A percentile compares a stretch with the other conserved stretches of the same genome.
Evolutionary conservation across 2,113 vertebrate genomes (phyloP).

Genomic region (Scomber scombrus): DNA sequence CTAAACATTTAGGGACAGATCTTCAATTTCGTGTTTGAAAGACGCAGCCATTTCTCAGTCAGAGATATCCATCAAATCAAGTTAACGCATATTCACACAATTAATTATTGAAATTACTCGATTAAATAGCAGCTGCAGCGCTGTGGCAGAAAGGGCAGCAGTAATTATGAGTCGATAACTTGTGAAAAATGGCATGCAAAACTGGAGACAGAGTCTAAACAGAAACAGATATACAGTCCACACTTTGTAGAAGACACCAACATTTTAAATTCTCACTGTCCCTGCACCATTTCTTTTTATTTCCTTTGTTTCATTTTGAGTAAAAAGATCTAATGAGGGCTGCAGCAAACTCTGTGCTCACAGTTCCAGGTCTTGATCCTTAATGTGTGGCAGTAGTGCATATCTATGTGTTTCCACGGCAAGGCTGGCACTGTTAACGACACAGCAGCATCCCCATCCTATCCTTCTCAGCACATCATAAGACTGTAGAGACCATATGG

Average conservation of each 20-base stretch:
- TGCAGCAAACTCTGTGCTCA: conserved; percentile 28
- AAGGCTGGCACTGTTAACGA: conserved; percentile 55
- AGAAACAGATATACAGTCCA: neutral
- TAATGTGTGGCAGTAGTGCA: conserved; percentile 42
- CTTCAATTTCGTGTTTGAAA: conserved; percentile 60
- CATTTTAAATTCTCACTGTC: neutral
- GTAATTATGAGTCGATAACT: conserved; percentile 67
- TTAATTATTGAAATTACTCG: conserved; percentile 68
- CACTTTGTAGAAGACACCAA: neutral
- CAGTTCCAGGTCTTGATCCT: conserved; percentile 52
- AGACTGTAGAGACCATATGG: conserved; percentile 77
- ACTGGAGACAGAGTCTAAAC: neutral
- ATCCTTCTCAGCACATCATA: conserved; percentile 70
- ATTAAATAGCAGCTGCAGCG: conserved; percentile 58
- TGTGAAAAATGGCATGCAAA: conserved; percentile 41
- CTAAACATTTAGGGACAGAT: conserved; percentile 49
- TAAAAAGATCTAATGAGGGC: conserved; percentile 11
- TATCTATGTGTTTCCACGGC: conserved; percentile 47
- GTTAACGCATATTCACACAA: conserved; percentile 46
- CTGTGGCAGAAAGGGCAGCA: conserved; percentile 62
- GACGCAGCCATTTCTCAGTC: conserved; percentile 49
- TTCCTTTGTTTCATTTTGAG: conserved; percentile 32
- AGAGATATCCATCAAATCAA: conserved; percentile 67
- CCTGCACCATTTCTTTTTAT: neutral
- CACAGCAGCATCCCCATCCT: conserved; percentile 52